Percentiles rank a stretch among this genome's conserved stretches.
These are phyloP conservation scores for human (Homo sapiens) DNA, from an alignment of 2,113 vertebrate genomes.

Conservation along the genomic window DNA sequence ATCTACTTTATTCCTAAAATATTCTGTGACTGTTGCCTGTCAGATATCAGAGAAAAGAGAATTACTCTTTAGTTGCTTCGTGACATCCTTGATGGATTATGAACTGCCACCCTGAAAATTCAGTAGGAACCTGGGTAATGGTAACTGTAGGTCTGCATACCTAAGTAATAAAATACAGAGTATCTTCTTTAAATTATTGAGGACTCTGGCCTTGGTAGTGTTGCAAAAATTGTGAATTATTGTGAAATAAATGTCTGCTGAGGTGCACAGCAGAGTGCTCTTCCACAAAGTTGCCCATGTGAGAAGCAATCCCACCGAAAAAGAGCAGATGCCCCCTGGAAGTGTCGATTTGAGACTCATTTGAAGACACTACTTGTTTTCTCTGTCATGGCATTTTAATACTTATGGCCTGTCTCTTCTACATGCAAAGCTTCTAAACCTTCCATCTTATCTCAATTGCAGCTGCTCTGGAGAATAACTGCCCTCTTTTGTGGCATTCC, in stretches of 20 bases:
- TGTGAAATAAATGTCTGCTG: not conserved
- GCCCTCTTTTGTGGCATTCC: not conserved
- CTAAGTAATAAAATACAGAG: not conserved
- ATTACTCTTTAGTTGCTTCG: slow-evolving; percentile 38
- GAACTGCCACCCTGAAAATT: slow-evolving; percentile 52
- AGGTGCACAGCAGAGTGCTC: not conserved
- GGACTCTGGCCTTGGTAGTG: not conserved
- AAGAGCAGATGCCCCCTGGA: not conserved
- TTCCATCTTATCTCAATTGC: not conserved
- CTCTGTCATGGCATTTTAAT: not conserved
- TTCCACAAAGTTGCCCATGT: not conserved
- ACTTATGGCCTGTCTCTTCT: not conserved
- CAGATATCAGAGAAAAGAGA: slow-evolving; percentile 60
- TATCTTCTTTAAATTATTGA: slow-evolving; percentile 28
- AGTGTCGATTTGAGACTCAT: not conserved
- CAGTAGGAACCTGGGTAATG: not conserved
- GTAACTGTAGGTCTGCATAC: not conserved
- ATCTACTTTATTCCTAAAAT: slow-evolving; percentile 31
- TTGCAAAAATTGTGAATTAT: not conserved
- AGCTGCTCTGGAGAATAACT: not conserved
- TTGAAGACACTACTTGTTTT: not conserved
- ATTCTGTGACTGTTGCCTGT: not conserved
- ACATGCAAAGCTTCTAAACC: not conserved
- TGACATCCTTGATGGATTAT: slow-evolving; percentile 24
- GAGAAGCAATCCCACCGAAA: not conserved